Evolutionary conservation across 2,113 vertebrate genomes (phyloP).

Genomic region (Brachyhypopomus occidentalis): DNA sequence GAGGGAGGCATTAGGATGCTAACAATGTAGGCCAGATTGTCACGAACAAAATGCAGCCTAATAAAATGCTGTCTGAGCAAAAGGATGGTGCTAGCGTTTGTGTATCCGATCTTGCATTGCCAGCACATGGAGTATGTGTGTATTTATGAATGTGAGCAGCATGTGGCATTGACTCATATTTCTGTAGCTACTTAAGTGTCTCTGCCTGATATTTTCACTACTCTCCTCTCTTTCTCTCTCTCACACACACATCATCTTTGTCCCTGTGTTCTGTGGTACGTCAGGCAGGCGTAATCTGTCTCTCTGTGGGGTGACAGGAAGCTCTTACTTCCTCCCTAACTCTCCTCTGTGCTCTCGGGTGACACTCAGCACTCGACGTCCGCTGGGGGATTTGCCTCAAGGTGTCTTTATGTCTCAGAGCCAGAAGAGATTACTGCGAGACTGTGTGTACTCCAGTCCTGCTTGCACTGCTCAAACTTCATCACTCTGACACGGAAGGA

Average conservation of each 20-base stretch:
- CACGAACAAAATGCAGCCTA: conserved; percentile 17
- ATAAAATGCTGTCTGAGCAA: too few species aligned
- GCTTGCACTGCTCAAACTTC: not conserved
- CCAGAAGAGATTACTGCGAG: conserved; percentile 10
- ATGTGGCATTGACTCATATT: too few species aligned
- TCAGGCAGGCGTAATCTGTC: not conserved
- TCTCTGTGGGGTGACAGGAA: not conserved
- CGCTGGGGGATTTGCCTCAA: not conserved
- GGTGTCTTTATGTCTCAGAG: not conserved
- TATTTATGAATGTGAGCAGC: not conserved
- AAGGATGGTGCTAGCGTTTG: not conserved
- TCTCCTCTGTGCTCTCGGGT: too few species aligned
- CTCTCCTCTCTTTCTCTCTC: not conserved
- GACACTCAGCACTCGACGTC: not conserved
- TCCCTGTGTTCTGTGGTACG: not conserved
- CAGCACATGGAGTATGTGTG: not conserved
- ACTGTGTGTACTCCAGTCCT: not conserved
- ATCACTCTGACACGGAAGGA: not conserved
- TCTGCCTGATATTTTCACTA: not conserved
- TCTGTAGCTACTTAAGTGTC: too few species aligned
- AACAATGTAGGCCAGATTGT: not conserved
- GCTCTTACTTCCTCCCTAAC: not conserved
- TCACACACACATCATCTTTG: not conserved
- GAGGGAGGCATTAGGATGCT: conserved; percentile 28
- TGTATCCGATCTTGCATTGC: not conserved